Percentiles rank a stretch among this genome's conserved stretches.
These are phyloP conservation scores for Oxytorus armatus DNA, from an alignment of 2,888 invertebrate genomes.

Conservation along the genomic window DNA sequence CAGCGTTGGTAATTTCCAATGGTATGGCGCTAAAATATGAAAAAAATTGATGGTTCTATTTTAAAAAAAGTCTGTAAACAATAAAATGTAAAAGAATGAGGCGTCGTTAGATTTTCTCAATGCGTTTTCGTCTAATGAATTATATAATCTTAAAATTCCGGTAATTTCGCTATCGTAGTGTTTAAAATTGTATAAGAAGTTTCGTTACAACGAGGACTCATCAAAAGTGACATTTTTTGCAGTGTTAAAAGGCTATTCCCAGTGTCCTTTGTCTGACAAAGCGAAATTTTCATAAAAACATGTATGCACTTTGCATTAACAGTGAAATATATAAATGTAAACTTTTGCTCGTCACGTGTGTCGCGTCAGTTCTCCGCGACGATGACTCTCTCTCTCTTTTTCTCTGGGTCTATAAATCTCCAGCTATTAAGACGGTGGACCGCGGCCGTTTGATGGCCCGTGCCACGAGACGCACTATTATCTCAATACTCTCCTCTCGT, in stretches of 20 bases:
- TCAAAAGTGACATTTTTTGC: neutral
- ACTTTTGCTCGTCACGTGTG: slow-evolving; percentile 36
- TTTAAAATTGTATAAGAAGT: slow-evolving; percentile 5
- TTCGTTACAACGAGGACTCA: slow-evolving; percentile 9
- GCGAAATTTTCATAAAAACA: neutral
- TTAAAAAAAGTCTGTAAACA: too few relatives aligned
- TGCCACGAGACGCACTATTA: slow-evolving; percentile 77
- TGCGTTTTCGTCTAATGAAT: too few relatives aligned
- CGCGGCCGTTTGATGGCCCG: slow-evolving; percentile 81
- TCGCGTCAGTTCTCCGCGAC: slow-evolving; percentile 21
- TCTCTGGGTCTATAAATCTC: slow-evolving; percentile 81
- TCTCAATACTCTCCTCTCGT: slow-evolving; percentile 73
- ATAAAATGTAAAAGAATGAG: too few relatives aligned
- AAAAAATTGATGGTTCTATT: too few relatives aligned
- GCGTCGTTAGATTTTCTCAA: too few relatives aligned
- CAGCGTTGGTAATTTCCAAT: too few relatives aligned
- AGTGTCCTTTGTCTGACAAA: slow-evolving; percentile 23
- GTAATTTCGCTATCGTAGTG: neutral
- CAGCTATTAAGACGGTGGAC: slow-evolving; percentile 83
- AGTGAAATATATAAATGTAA: slow-evolving; percentile 26
- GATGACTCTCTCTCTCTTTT: slow-evolving; percentile 53
- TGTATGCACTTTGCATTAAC: slow-evolving; percentile 22
- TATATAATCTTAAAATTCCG: too few relatives aligned
- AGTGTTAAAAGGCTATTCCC: slow-evolving; percentile 9
- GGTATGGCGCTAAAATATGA: too few relatives aligned